Base-by-base conservation (phyloP, 2,888 invertebrate genomes). In the Plagodis dolabraria region DNA sequence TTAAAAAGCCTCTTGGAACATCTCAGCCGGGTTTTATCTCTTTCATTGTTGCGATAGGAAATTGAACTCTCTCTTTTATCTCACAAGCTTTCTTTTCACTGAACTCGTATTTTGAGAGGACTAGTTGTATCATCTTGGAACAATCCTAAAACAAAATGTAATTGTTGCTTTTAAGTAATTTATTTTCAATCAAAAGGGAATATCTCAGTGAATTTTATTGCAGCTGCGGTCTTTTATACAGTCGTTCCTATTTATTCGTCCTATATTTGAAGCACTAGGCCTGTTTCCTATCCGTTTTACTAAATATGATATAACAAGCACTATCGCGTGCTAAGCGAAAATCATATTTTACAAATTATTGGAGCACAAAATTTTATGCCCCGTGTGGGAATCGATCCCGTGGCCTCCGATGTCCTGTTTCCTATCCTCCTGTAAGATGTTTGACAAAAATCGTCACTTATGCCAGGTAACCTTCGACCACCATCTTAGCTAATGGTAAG, bases 1-100 rank as follows among this genome's bases (percentile, higher is more conserved):
- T 74, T 77, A 71, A 72, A 69, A 68, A 71, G 51, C 51, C 57
- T 68, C 65, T 64, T 11, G 47, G 38, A 51, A 51, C 40, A 35
- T 36, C 44, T 43, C 53, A 5, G 40, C 43, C 46, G 9, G 47
- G 34, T 53, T 51, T 8, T 49, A 47, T 47, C 35, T 33, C 46
- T 22, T 56, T 54, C 49, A 38, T 42, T 53, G 40, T 48, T 49
- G 50, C 52, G 38, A 53, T 59, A 56, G 44, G 63, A 69, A 68
- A 61, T 56, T 59, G 35, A 64, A 69, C 64, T 73, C 65, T 69
- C 63, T 63, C 43, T 44, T 55, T 12, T 52, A 34, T 44, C 7
- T 43, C 48, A 57, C 60, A 68, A 57, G 63, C 22, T 47, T 52
- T 45, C 2, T 53, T 47, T 56, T 57, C 48, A 10, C 10, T 12